phyloP scores from a whole-genome alignment of 2,888 invertebrate species.

The Pandemis corylana region DNA sequence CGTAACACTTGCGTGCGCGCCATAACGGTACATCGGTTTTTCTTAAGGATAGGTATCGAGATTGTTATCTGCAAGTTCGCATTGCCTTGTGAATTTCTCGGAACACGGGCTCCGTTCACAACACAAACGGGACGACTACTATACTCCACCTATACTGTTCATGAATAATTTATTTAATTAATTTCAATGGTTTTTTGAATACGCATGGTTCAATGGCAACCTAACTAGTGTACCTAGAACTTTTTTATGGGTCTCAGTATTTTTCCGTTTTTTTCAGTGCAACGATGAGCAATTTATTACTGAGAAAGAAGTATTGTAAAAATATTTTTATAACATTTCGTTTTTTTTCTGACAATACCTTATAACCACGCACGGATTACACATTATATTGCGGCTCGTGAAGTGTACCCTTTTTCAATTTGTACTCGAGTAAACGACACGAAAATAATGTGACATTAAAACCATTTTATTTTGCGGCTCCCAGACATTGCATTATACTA shows the following conservation, averaged over 20 bases:
- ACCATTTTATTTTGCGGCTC: too few relatives aligned
- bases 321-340: too few relatives aligned
- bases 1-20: constrained; percentile 13
- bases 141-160: neutral
- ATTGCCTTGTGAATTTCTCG: constrained; percentile 9
- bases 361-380: too few relatives aligned
- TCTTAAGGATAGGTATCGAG: constrained; percentile 16
- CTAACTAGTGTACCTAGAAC: neutral
- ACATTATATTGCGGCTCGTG: too few relatives aligned
- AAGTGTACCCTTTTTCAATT: too few relatives aligned
- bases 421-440: too few relatives aligned
- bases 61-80: constrained; percentile 11
- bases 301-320: too few relatives aligned
- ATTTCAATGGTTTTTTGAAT: neutral
- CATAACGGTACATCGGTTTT: constrained; percentile 21
- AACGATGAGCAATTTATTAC: too few relatives aligned
- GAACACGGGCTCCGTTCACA: constrained; percentile 10
- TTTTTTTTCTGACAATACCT: too few relatives aligned
- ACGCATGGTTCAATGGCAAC: neutral
- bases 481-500: too few relatives aligned
- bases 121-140: constrained; percentile 3
- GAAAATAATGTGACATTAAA: too few relatives aligned
- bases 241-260: neutral
- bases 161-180: constrained; percentile 3
- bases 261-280: too few relatives aligned